A percentile compares a stretch with the other conserved stretches of the same genome.
phyloP scores from a whole-genome alignment of 2,797 vertebrate species.

The Taenioides sp. region DNA sequence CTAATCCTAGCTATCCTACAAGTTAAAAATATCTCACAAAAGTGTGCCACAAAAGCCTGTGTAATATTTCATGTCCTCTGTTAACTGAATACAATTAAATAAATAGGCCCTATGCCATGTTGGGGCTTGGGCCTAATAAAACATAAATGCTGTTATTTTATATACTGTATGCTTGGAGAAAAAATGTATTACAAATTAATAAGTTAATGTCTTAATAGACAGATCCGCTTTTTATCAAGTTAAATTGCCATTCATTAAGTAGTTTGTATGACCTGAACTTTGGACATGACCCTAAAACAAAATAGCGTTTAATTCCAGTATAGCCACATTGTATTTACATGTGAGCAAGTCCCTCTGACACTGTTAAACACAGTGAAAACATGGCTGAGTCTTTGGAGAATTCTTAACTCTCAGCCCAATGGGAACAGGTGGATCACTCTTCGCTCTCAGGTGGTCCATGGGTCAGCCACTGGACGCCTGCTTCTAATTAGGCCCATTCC shows the following conservation, averaged over 20 bases:
- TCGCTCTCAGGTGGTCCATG: slow-evolving; percentile 48
- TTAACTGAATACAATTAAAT: background rate
- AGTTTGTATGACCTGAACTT: background rate
- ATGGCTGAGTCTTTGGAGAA: slow-evolving; percentile 3
- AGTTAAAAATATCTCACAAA: background rate
- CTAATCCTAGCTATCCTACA: background rate
- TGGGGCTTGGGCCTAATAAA: no score
- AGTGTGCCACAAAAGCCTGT: background rate
- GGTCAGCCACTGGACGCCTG: slow-evolving; percentile 33
- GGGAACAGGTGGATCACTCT: slow-evolving; percentile 48
- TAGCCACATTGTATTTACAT: background rate
- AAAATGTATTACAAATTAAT: no score
- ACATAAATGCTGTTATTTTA: no score
- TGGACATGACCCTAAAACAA: background rate
- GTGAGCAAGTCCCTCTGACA: background rate
- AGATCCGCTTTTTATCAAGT: no score
- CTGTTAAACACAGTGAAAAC: background rate
- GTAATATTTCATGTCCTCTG: background rate
- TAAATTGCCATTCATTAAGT: background rate
- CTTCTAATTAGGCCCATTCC: slow-evolving; percentile 62
- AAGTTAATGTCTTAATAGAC: no score
- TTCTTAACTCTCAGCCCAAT: slow-evolving; percentile 16
- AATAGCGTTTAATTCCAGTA: background rate
- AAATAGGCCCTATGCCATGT: no score
- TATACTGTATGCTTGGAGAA: no score